Conservation (phyloP, 2,797 vertebrate genomes). For the Acestrorhynchus altus region DNA sequence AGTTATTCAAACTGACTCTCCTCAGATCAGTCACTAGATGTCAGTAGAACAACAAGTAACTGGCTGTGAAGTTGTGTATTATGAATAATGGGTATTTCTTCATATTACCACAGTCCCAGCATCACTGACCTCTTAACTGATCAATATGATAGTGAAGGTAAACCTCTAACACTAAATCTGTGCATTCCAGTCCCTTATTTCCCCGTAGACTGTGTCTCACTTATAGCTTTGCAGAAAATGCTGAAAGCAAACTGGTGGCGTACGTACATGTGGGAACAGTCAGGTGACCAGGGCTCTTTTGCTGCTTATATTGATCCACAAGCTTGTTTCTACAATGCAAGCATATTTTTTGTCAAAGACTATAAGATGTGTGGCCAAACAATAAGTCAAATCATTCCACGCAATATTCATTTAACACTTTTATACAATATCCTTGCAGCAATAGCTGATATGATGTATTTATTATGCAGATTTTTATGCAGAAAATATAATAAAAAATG, state of each 20-base stretch:
- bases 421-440: not conserved
- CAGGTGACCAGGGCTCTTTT: not conserved
- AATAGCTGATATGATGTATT: too few relatives aligned
- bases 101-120: not conserved
- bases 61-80: not conserved
- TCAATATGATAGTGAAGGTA: not conserved
- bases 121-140: not conserved
- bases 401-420: not conserved
- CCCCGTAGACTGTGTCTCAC: not conserved
- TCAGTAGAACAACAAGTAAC: conserved; percentile 23
- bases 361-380: not conserved
- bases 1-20: not conserved
- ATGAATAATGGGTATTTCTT: not conserved
- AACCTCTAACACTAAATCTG: not conserved
- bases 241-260: not conserved
- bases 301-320: not conserved
- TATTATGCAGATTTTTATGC: too few relatives aligned
- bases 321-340: not conserved
- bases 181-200: not conserved
- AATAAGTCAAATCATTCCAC: not conserved
- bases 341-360: not conserved
- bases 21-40: conserved; percentile 31
- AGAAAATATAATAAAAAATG: too few relatives aligned
- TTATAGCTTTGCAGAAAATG: not conserved
- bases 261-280: not conserved